Conservation (phyloP, 2,113 vertebrate species). For the Trogon melanurus region DNA sequence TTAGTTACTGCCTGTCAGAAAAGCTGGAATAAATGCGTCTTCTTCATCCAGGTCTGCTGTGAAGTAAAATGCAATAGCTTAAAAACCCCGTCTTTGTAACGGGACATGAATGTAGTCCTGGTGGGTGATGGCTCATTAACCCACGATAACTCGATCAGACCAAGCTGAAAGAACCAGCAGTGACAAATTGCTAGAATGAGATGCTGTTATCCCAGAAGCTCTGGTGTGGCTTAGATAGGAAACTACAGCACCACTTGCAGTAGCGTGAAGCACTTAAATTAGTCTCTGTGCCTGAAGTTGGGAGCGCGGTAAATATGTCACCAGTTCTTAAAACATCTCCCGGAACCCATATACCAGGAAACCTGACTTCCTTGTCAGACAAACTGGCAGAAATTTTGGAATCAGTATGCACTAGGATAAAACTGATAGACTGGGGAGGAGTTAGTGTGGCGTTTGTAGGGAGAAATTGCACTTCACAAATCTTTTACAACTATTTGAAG, state of each 20-base stretch:
- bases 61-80: background rate
- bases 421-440: background rate
- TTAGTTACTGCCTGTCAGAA: background rate
- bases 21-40: background rate
- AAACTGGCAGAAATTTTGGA: background rate
- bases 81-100: background rate
- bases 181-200: background rate
- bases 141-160: background rate
- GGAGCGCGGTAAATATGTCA: background rate
- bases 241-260: background rate
- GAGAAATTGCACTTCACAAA: slow-evolving; percentile 21
- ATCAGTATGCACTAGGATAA: background rate
- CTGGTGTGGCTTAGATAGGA: background rate
- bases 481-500: background rate
- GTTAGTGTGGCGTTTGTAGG: background rate
- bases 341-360: background rate
- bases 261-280: background rate
- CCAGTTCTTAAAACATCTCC: background rate
- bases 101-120: background rate
- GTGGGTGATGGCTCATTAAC: background rate
- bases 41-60: background rate
- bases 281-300: background rate
- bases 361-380: background rate
- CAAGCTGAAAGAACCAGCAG: background rate
- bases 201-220: background rate